phyloP scores from a whole-genome alignment of 2,113 vertebrate species.

The Perognathus longimembris region DNA sequence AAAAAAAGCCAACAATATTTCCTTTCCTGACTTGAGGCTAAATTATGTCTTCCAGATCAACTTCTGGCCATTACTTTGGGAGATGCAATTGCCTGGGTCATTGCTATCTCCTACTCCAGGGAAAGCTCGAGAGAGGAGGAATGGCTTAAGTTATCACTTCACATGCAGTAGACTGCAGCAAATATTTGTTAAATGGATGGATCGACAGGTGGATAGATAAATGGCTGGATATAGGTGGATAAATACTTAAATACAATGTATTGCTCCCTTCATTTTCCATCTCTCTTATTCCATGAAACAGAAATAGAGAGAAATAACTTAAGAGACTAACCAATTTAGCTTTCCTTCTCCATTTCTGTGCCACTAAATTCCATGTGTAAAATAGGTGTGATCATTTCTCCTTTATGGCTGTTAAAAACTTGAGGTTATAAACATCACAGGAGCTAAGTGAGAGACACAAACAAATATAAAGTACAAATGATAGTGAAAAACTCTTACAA shows the following conservation, averaged over 20 bases:
- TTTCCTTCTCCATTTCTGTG: slow-evolving; percentile 5
- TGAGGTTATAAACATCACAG: not conserved
- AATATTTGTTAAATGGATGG: not conserved
- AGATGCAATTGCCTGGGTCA: not conserved
- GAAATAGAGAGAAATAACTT: not conserved
- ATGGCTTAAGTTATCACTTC: not conserved
- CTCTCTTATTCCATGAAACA: not conserved
- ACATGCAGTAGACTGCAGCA: not conserved
- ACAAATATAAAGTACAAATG: slow-evolving; percentile 1
- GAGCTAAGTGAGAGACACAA: not conserved
- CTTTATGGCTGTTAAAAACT: not conserved
- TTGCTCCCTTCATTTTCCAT: not conserved
- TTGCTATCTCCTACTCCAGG: not conserved
- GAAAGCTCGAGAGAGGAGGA: not conserved
- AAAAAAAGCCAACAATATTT: not conserved
- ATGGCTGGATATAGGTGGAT: no score
- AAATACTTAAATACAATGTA: not conserved
- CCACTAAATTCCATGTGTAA: not conserved
- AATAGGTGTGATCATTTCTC: not conserved
- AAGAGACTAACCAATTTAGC: not conserved
- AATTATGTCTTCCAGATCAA: not conserved
- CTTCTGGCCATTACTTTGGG: not conserved
- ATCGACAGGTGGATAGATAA: not conserved
- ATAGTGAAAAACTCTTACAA: not conserved
- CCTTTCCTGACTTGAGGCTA: not conserved